Base-by-base conservation (phyloP, 2,888 invertebrate genomes). In the Pharmacophagus antenor region DNA sequence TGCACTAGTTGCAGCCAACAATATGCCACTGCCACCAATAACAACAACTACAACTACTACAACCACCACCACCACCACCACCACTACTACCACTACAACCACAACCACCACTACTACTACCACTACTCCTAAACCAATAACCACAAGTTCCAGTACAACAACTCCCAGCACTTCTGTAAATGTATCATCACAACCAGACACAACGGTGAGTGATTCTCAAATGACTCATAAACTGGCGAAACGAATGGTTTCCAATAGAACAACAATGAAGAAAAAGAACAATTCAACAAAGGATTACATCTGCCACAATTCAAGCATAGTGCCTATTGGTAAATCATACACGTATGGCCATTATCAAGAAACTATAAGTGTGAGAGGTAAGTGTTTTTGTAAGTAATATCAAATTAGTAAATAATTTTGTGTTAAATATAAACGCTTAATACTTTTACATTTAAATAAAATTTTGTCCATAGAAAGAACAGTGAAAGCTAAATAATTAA, bases 311-410 rank as follows among this genome's bases (percentile, higher is more conserved):
- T 93, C 93, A 69, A 91, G 93, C 8, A 80, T 91, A n/a, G 87
- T 95, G 21, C 92, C 94, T 0, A 89, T 92, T 42, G 94, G 94
- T 74, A 84, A 92, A 2, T 92, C 92, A 23, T 94, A 94, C 69
- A 93, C 93, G 0, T 95, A 95, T 75, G 97, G 97, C 8, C 94
- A 94, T 74, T 97, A 95, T 74, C 87, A 91, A 42, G 92, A 91
- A 61, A 91, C 91, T 54, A 77, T 97, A 55, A 85, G 91, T 53
- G 93, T 94, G 0, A 94, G 94, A 92, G 94, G 96, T 96, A 77
- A 86, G 78, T 56, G 22, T 41, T 37, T 55, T 23, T 21, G n/a
- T 37, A n/a, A n/a, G 37, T n/a, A 37, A 37, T 4, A 6, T n/a
- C 0, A 37, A 37, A n/a, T 6, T 37, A n/a, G 4, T n/a, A 37